These are phyloP conservation scores for Oxyura jamaicensis DNA, from an alignment of 2,113 vertebrate species.

Conservation along the genomic window DNA sequence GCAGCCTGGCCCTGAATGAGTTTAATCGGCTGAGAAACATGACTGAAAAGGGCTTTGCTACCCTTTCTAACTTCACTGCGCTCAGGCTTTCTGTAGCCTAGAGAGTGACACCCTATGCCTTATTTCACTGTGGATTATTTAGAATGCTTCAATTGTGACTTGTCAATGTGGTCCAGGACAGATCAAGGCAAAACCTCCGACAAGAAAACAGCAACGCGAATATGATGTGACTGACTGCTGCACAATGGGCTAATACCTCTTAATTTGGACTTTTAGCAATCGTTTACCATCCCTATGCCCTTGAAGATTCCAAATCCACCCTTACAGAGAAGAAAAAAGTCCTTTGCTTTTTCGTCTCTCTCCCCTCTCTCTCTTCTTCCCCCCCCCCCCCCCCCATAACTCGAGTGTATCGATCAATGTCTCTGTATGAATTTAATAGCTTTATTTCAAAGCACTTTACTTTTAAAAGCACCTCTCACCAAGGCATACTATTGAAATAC, in stretches of 20 bases:
- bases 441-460: constrained; percentile 73
- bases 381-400: background rate
- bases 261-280: constrained; percentile 72
- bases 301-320: constrained; percentile 62
- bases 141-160: constrained; percentile 62
- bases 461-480: constrained; percentile 69
- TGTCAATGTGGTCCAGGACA: constrained; percentile 56
- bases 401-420: constrained; percentile 62
- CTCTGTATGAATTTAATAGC: constrained; percentile 69
- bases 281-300: constrained; percentile 53
- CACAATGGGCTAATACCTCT: constrained; percentile 72
- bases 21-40: constrained; percentile 72
- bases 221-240: constrained; percentile 62
- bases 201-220: constrained; percentile 66
- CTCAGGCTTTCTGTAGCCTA: constrained; percentile 51
- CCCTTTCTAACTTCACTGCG: constrained; percentile 48
- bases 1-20: constrained; percentile 67
- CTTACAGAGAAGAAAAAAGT: constrained; percentile 46
- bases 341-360: background rate
- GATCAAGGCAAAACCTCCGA: constrained; percentile 70
- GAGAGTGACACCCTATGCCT: constrained; percentile 66
- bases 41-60: constrained; percentile 59
- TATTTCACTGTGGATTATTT: constrained; percentile 72
- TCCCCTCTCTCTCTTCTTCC: background rate
- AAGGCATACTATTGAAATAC: constrained; percentile 57